A percentile compares a stretch with the other conserved stretches of the same genome.
Evolutionary conservation across 64 coral and sea anemone genomes (phyloP).

Genomic region (Montipora cactus): DNA sequence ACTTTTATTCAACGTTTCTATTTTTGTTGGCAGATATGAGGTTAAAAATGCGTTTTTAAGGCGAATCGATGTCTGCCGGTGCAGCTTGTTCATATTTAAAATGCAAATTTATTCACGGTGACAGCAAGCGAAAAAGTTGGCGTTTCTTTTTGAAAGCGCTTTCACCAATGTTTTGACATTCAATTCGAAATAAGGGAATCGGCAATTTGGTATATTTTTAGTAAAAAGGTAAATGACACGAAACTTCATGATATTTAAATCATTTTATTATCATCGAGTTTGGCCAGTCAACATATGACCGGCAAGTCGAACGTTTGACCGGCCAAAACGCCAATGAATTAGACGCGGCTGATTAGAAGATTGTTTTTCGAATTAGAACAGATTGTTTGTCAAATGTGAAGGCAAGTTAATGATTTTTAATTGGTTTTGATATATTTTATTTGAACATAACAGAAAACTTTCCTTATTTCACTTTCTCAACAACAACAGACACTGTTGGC

Average conservation of each 20-base stretch:
- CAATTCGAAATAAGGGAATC: background rate
- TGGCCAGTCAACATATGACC: conserved; percentile 48
- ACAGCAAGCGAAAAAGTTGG: conserved; percentile 19
- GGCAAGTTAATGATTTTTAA: conserved; percentile 58
- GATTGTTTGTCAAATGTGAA: conserved; percentile 48
- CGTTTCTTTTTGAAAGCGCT: background rate
- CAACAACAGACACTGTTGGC: conserved; percentile 65
- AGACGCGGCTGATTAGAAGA: conserved; percentile 56
- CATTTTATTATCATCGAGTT: conserved; percentile 47
- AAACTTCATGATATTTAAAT: conserved; percentile 28
- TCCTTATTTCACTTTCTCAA: conserved; percentile 56
- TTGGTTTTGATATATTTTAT: conserved; percentile 63
- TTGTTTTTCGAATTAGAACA: conserved; percentile 62
- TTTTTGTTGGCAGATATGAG: conserved; percentile 63
- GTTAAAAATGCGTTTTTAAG: conserved; percentile 21
- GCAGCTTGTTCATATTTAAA: conserved; percentile 71
- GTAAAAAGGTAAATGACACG: background rate
- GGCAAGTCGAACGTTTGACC: conserved; percentile 55
- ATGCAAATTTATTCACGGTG: conserved; percentile 68
- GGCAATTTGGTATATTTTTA: background rate
- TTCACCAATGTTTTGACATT: background rate
- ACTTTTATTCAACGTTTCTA: conserved; percentile 65
- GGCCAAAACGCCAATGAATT: conserved; percentile 57
- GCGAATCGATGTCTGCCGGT: conserved; percentile 54
- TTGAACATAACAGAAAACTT: conserved; percentile 61